Base-by-base conservation (phyloP, 2,113 vertebrate species). In the Phalacrocorax aristotelis region DNA sequence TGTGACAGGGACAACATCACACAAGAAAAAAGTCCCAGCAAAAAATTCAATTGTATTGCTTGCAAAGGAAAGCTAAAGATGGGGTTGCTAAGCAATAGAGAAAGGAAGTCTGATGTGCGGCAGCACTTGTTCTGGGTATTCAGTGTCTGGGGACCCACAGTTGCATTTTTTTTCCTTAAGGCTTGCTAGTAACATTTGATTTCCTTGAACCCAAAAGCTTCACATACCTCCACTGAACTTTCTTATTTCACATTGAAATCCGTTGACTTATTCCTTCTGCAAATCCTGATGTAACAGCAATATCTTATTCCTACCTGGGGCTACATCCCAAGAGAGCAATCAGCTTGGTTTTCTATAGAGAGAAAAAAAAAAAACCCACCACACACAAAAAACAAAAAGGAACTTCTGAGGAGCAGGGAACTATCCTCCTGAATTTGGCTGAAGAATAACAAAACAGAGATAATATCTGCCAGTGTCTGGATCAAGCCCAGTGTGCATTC, bases 131-230 rank as follows among this genome's bases (percentile, higher is more conserved):
- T 90, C 8, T 48, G 65, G 22, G 15, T 12, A 27, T 54, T 62
- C 49, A 36, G 49, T 64, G 57, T n/a, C 70, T 48, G 83, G 60
- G 42, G 57, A 78, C 15, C 5, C 30, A 72, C 25, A 22, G 23
- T 55, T 42, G 17, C 14, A 10, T 54, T 38, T 57, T 38, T 61
- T 84, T 89, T 61, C 57, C 61, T 46, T 44, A 17, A 49, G 80
- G 14, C 13, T 87, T 44, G 7, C 34, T 65, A 6, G 9, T 27
- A 82, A 15, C 0, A 0, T 36, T 70, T 22, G 9, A 7, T 51
- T 89, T 42, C 34, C 55, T 61, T 58, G 27, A 80, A 60, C 20
- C 26, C 32, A 51, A 95, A 72, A 85, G 11, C 49, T 85, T 88
- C 40, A 44, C 2, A 0, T 0, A 14, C 8, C 40, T 85, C 18